Evolutionary conservation across 35 echinoderm and acorn worm species (phyloP).

Genomic region (Heliocidaris tuberculata): DNA sequence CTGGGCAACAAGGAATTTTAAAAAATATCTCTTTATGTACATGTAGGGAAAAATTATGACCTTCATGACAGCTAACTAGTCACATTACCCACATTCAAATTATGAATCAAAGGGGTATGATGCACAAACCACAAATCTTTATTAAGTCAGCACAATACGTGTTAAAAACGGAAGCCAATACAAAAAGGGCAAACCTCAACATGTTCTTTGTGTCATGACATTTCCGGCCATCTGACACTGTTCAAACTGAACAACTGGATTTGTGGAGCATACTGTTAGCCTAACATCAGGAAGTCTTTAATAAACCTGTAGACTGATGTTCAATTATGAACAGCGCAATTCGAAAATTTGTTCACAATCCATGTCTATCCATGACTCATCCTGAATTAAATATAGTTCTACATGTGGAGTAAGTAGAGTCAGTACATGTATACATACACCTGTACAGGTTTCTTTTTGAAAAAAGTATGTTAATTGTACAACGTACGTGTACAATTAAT

Average conservation of each 20-base stretch:
- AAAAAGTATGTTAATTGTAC: no score
- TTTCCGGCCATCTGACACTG: background rate
- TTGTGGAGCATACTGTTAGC: background rate
- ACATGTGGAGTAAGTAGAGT: background rate
- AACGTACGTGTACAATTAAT: no score
- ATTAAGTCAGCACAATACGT: no score
- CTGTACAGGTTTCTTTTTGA: no score
- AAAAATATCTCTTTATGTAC: no score
- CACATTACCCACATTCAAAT: no score
- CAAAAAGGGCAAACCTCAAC: background rate
- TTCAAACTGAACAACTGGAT: background rate
- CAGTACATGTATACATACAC: no score
- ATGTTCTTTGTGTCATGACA: background rate
- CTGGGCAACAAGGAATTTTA: no score
- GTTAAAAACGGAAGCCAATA: no score
- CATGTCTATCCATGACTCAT: background rate
- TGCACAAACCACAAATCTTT: background rate
- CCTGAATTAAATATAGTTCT: background rate
- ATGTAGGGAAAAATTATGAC: no score
- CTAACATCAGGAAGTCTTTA: constrained; percentile 34
- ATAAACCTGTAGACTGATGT: constrained; percentile 24
- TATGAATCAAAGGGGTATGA: no score
- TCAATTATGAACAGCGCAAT: background rate
- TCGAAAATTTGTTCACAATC: background rate
- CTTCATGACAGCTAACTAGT: no score